These are phyloP conservation scores for Papio anubis DNA, from an alignment of 2,113 vertebrate genomes.

Conservation along the genomic window DNA sequence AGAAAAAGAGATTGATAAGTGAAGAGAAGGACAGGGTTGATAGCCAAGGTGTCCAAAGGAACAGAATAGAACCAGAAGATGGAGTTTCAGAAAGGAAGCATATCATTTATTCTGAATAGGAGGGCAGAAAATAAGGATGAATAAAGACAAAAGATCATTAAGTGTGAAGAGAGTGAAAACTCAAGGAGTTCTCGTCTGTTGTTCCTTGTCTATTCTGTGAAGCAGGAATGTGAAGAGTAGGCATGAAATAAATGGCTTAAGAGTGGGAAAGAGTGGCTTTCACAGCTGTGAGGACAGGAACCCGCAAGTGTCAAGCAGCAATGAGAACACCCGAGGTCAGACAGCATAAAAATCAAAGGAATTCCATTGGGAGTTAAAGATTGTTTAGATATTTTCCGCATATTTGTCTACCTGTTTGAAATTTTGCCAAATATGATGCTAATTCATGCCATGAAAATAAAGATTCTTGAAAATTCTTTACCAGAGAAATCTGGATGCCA, in stretches of 20 bases:
- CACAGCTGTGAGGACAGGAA: background rate
- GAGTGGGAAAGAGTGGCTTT: background rate
- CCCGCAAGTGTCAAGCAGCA: background rate
- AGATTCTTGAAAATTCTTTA: background rate
- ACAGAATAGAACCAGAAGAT: background rate
- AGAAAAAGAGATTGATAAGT: background rate
- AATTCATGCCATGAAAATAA: background rate
- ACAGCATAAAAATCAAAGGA: background rate
- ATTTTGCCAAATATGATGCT: background rate
- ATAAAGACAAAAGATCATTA: background rate
- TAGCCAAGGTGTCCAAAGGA: background rate
- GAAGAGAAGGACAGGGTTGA: background rate
- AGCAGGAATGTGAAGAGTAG: background rate
- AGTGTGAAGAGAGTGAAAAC: background rate
- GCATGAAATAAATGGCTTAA: fast-evolving
- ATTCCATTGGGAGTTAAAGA: background rate
- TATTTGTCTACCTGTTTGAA: background rate
- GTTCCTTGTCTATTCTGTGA: background rate
- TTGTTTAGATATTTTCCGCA: background rate
- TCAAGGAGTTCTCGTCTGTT: background rate
- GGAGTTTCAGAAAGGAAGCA: background rate
- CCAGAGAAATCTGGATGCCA: background rate
- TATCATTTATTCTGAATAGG: background rate
- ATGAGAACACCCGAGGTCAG: background rate
- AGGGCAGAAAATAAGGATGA: background rate